Evolutionary conservation across 2,888 invertebrate species (phyloP).

Genomic region (Byasa hedistus): DNA sequence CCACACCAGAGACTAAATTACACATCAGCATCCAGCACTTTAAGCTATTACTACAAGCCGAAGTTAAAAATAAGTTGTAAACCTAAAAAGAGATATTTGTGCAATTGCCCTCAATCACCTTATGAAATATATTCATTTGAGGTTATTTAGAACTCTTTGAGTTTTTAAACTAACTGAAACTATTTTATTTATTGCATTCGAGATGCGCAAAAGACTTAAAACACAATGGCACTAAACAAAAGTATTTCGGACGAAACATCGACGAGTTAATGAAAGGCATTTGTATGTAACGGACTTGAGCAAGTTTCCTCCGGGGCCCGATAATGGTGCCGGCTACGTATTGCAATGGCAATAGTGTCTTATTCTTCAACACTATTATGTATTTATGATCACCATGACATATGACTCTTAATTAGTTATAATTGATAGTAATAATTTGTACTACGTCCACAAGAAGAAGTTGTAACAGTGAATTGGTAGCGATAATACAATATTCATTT

Average conservation of each 20-base stretch:
- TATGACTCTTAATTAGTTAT: no score
- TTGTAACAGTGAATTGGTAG: no score
- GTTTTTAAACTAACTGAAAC: not conserved
- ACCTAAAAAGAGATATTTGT: no score
- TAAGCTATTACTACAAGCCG: no score
- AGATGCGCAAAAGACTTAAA: slow-evolving; percentile 51
- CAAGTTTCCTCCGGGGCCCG: slow-evolving; percentile 69
- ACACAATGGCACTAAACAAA: slow-evolving; percentile 52
- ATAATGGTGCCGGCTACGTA: slow-evolving; percentile 58
- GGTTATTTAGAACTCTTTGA: not conserved
- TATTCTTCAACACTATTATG: not conserved
- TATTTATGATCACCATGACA: not conserved
- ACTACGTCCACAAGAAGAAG: no score
- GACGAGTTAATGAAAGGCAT: slow-evolving; percentile 76
- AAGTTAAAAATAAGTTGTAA: no score
- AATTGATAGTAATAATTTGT: no score
- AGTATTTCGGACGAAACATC: slow-evolving; percentile 65
- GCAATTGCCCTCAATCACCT: no score
- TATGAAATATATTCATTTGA: no score
- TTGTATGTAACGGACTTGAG: slow-evolving; percentile 77
- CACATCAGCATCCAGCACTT: no score
- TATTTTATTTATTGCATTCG: slow-evolving; percentile 23
- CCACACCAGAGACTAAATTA: no score
- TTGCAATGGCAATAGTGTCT: slow-evolving; percentile 43
- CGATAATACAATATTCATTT: no score